Percentiles rank a stretch among this genome's conserved stretches.
Evolutionary conservation across 2,113 vertebrate genomes (phyloP).

Genomic region (Sisor rabdophorus): DNA sequence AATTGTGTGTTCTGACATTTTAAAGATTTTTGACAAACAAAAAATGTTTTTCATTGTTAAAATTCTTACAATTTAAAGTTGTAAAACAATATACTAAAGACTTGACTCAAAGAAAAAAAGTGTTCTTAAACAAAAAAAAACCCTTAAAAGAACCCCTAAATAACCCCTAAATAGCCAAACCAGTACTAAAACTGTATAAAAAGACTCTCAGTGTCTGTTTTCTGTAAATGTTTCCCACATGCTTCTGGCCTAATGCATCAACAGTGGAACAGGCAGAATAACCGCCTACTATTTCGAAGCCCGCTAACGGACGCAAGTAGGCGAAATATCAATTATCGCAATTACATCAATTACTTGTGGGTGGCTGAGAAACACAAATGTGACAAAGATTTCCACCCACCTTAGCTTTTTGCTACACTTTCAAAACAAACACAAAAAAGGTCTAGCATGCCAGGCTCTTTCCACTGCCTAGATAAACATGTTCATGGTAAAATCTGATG

Average conservation of each 20-base stretch:
- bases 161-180: no score
- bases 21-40: no score
- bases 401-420: conserved; percentile 3
- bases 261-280: conserved; percentile 12
- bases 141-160: no score
- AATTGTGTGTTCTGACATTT: conserved; percentile 31
- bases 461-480: not conserved
- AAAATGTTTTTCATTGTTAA: no score
- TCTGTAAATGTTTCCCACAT: conserved; percentile 46
- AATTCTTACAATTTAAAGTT: no score
- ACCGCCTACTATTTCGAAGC: conserved; percentile 5
- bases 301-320: conserved; percentile 15
- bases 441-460: not conserved
- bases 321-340: conserved; percentile 51
- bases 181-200: no score
- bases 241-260: conserved; percentile 37
- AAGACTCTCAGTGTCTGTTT: conserved; percentile 49
- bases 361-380: conserved; percentile 43
- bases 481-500: not conserved
- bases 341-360: conserved; percentile 51
- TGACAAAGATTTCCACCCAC: conserved; percentile 35
- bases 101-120: no score
- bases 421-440: conserved; percentile 13
- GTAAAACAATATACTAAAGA: no score
- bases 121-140: no score